Evolutionary conservation across 2,888 invertebrate genomes (phyloP).

Genomic region (Autographa gamma): DNA sequence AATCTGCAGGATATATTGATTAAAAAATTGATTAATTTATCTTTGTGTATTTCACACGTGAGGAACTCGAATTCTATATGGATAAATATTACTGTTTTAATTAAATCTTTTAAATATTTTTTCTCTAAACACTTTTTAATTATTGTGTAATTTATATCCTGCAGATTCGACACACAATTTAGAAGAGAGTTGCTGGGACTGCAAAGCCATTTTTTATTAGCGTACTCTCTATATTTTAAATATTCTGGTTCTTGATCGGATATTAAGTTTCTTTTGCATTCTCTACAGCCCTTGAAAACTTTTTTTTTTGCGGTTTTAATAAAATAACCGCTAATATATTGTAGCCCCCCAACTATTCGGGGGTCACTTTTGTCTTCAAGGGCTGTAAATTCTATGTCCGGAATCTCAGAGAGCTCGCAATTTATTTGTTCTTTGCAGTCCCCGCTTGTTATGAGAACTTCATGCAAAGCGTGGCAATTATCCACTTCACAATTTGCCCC

Average conservation of each 20-base stretch:
- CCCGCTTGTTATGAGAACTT: conserved; percentile 11
- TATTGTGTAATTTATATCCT: conserved; percentile 1
- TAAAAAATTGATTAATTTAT: conserved; percentile 9
- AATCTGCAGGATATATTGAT: conserved; percentile 14
- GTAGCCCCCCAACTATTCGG: background rate
- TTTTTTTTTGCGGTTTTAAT: conserved; percentile 14
- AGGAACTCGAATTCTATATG: background rate
- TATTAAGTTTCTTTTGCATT: background rate
- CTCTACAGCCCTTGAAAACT: conserved; percentile 10
- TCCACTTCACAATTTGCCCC: conserved; percentile 24
- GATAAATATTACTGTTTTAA: conserved; percentile 4
- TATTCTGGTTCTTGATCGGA: background rate
- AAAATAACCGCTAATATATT: conserved; percentile 8
- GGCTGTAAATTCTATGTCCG: background rate
- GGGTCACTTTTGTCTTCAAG: no score
- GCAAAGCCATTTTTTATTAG: conserved; percentile 3
- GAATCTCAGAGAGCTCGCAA: conserved; percentile 3
- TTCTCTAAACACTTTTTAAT: conserved; percentile 11
- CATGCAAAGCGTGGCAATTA: background rate
- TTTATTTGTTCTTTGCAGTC: conserved; percentile 2
- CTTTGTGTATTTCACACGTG: background rate
- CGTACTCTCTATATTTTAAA: background rate
- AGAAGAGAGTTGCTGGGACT: background rate
- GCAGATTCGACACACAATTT: background rate
- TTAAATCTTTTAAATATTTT: conserved; percentile 4